Evolutionary conservation across 2,888 invertebrate species (phyloP), one percentile per base, ranked within the genome.

Genomic region (Drosophila borealis): DNA sequence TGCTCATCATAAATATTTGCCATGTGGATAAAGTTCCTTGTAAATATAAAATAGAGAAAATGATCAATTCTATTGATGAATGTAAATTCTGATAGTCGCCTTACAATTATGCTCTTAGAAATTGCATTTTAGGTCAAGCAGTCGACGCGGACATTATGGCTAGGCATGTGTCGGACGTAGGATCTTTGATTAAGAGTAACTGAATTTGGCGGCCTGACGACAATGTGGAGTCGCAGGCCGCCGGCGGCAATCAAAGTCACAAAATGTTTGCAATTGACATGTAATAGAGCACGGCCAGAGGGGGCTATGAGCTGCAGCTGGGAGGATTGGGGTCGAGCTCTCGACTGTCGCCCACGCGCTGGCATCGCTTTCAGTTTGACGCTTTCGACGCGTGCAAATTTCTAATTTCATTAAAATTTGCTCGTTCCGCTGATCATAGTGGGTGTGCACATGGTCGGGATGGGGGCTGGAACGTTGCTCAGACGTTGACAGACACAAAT

Each of bases 391-490:
- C 66, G 87, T 76, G 70, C 75, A 78, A 83, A 78, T 87, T 89
- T 85, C 89, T 89, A 85, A 89, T 89, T 85, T 89, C 89, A 85
- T 89, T 89, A 87, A 79, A 84, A 70, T 81, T 78, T 80, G 81
- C 71, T 59, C 66, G 72, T 78, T 69, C 41, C 74, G 63, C 29
- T 13, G 50, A 44, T 41, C 53, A 37, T 41, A 53, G 34, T 53
- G 13, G 19, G 19, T 2, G 41, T 11, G 29, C 11, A 33, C 10
- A 2, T 37, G 10, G 17, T 10, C 14, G 8, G 57, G 36, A 4
- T n/a, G 33, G 21, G 10, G 63, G 61, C 49, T 19, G 37, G 50
- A 46, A 67, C 53, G 55, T 51, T 51, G 55, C 53, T 56, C 74
- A 88, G 81, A 88, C 89, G 82, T 83, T 83, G 83, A 83, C 87